Evolutionary conservation across 2,797 vertebrate species (phyloP).

Genomic region (Percopsis omiscomaycus): DNA sequence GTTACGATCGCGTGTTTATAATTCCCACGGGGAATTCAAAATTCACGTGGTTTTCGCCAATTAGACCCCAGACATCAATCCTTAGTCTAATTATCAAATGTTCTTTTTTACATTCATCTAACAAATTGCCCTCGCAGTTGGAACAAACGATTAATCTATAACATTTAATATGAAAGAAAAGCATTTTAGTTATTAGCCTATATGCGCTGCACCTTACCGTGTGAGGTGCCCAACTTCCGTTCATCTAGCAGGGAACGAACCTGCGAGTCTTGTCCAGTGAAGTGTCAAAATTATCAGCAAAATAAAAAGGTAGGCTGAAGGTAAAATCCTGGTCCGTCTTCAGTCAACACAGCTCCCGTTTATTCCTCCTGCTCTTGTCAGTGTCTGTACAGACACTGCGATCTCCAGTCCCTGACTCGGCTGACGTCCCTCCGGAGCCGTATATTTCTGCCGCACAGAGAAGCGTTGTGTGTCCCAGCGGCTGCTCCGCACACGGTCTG

Average conservation of each 20-base stretch:
- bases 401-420: constrained; percentile 18
- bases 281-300: constrained; percentile 26
- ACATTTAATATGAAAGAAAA: not conserved
- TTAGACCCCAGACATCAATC: not conserved
- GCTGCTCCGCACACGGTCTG: constrained; percentile 62
- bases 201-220: constrained; percentile 63
- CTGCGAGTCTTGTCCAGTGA: constrained; percentile 60
- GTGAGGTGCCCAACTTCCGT: constrained; percentile 70
- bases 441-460: constrained; percentile 53
- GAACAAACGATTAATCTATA: not conserved
- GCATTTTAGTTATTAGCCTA: not conserved
- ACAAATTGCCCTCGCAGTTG: not conserved
- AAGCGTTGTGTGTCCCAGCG: constrained; percentile 57
- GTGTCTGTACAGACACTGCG: constrained; percentile 41
- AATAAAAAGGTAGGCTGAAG: constrained; percentile 16
- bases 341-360: constrained; percentile 6
- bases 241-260: constrained; percentile 71
- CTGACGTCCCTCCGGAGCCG: constrained; percentile 41
- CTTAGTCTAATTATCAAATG: not conserved
- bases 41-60: too few species aligned
- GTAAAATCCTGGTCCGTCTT: constrained; percentile 29
- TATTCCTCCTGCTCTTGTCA: constrained; percentile 4
- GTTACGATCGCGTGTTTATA: not conserved
- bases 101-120: not conserved
- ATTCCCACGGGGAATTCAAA: too few species aligned